Percentiles rank a stretch among this genome's conserved stretches.
Conservation (phyloP, 64 coral and sea anemone genomes). For the Astreopora myriophthalma region DNA sequence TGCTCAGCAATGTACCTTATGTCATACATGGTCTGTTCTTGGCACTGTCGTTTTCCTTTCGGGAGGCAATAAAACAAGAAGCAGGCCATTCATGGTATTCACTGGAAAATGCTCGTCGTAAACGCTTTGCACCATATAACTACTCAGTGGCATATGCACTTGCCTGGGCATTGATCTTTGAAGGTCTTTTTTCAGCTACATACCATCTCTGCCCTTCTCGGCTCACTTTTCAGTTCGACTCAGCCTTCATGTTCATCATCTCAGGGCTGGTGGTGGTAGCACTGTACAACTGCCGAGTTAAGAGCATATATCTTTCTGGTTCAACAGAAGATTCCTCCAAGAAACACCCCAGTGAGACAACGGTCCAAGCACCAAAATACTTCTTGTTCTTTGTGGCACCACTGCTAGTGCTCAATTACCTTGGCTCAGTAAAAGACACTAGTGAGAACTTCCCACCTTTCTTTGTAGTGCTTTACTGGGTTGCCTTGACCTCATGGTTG, state of each 20-base stretch:
- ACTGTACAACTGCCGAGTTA: slow-evolving; percentile 71
- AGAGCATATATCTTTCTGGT: neutral
- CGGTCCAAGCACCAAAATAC: slow-evolving; percentile 86
- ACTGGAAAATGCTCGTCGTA: neutral
- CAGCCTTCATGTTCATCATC: slow-evolving; percentile 95
- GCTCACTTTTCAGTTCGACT: slow-evolving; percentile 95
- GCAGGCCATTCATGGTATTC: neutral
- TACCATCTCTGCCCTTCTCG: slow-evolving; percentile 90
- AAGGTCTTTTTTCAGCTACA: slow-evolving; percentile 87
- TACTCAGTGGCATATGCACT: slow-evolving; percentile 86
- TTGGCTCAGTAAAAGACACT: slow-evolving; percentile 80
- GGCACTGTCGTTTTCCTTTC: slow-evolving; percentile 67
- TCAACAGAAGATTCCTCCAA: neutral
- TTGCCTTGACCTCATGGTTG: slow-evolving; percentile 68
- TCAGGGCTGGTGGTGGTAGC: slow-evolving; percentile 81
- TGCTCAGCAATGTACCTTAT: slow-evolving; percentile 89
- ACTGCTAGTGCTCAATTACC: slow-evolving; percentile 79
- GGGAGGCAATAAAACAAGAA: slow-evolving; percentile 71
- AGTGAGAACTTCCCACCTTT: slow-evolving; percentile 47
- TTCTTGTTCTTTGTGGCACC: slow-evolving; percentile 94
- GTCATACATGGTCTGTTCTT: slow-evolving; percentile 76
- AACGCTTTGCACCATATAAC: slow-evolving; percentile 56
- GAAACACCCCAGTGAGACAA: slow-evolving; percentile 60
- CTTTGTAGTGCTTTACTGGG: slow-evolving; percentile 80
- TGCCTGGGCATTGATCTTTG: slow-evolving; percentile 82